Evolutionary conservation across 2,888 invertebrate species (phyloP).

Genomic region (Coremacera marginata): DNA sequence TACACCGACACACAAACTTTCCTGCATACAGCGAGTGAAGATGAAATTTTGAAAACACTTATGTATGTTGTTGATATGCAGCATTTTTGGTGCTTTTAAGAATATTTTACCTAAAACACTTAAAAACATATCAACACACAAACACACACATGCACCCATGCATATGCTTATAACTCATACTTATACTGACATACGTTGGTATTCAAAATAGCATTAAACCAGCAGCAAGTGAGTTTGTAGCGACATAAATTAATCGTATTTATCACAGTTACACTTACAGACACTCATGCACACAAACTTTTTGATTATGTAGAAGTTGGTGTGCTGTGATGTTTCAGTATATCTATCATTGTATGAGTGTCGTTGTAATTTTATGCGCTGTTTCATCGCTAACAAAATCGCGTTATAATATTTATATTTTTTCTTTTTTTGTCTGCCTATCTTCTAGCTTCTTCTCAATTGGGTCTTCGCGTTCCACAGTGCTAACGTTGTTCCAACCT

Average conservation of each 20-base stretch:
- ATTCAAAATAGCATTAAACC: background rate
- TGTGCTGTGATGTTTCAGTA: background rate
- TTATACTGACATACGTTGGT: background rate
- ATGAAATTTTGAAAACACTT: too few relatives aligned
- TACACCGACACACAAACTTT: too few relatives aligned
- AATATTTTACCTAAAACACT: too few relatives aligned
- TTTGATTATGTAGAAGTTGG: background rate
- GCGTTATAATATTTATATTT: background rate
- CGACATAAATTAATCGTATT: slow-evolving; percentile 47
- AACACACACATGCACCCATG: too few relatives aligned
- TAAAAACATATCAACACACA: background rate
- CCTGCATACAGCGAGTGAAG: too few relatives aligned
- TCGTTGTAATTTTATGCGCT: slow-evolving; percentile 8
- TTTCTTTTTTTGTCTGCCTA: background rate
- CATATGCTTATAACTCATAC: too few relatives aligned
- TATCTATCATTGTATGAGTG: background rate
- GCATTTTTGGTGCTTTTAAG: too few relatives aligned
- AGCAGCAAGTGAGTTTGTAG: slow-evolving; percentile 47
- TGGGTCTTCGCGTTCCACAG: background rate
- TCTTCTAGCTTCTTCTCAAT: background rate
- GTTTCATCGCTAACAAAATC: background rate
- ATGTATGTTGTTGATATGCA: too few relatives aligned
- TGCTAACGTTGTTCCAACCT: background rate
- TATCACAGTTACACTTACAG: slow-evolving; percentile 42
- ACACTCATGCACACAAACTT: slow-evolving; percentile 1